Evolutionary conservation across 2,888 invertebrate species (phyloP).

Genomic region (Ormyrus pomaceus): DNA sequence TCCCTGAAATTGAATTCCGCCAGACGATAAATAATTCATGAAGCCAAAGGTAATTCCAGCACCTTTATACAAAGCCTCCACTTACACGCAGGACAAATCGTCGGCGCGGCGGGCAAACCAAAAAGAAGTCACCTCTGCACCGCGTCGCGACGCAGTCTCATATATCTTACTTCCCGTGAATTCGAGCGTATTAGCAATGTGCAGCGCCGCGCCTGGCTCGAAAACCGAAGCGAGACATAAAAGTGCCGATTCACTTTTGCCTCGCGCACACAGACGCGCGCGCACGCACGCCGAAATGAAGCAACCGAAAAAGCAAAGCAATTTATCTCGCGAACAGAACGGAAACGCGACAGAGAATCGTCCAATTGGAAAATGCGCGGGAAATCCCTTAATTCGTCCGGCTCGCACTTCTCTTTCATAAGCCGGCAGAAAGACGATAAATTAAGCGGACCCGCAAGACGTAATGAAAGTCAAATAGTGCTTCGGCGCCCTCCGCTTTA

Average conservation of each 20-base stretch:
- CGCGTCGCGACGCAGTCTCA: conserved; percentile 14
- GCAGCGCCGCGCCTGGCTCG: background rate
- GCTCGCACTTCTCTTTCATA: background rate
- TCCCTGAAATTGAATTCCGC: conserved; percentile 14
- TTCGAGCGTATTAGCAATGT: conserved; percentile 13
- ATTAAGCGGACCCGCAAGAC: conserved; percentile 65
- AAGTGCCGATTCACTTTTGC: conserved; percentile 36
- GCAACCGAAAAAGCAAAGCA: background rate
- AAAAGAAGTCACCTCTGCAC: conserved; percentile 13
- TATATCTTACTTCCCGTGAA: conserved; percentile 35
- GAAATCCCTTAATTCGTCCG: conserved; percentile 49
- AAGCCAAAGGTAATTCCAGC: conserved; percentile 41
- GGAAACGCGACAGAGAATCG: background rate
- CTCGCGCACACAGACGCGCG: background rate
- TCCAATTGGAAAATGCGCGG: conserved; percentile 41
- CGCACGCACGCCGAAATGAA: background rate
- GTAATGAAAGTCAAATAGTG: conserved; percentile 76
- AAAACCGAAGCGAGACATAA: background rate
- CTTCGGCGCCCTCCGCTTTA: conserved; percentile 66
- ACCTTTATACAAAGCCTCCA: conserved; percentile 37
- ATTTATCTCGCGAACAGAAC: background rate
- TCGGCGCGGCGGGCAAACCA: background rate
- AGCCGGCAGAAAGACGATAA: conserved; percentile 63
- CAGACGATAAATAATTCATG: conserved; percentile 37
- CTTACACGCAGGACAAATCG: conserved; percentile 23